Evolutionary conservation across 2,888 invertebrate species (phyloP).

Genomic region (Cosmia trapezina): DNA sequence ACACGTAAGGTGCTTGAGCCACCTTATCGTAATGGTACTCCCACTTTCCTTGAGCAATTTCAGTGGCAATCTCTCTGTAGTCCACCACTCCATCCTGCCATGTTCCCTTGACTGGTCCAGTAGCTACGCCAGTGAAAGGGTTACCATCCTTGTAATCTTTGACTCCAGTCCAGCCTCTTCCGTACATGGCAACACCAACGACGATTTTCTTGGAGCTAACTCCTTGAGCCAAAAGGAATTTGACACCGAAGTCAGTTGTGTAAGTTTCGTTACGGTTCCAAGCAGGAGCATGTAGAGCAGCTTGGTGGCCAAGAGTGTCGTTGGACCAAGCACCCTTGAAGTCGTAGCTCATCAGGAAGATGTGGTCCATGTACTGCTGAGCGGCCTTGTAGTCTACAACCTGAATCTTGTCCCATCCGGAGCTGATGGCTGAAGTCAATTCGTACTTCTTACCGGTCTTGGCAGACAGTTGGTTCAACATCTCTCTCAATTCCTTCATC

Average conservation of each 20-base stretch:
- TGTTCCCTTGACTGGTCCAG: constrained; percentile 86
- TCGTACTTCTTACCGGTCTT: constrained; percentile 86
- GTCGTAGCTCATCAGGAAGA: constrained; percentile 88
- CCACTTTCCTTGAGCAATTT: constrained; percentile 85
- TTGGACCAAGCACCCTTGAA: constrained; percentile 89
- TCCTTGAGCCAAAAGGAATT: constrained; percentile 85
- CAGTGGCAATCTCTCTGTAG: constrained; percentile 86
- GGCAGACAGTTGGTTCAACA: constrained; percentile 84
- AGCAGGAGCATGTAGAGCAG: constrained; percentile 83
- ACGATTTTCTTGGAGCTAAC: constrained; percentile 86
- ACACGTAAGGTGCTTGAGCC: constrained; percentile 88
- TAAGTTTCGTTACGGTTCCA: constrained; percentile 87
- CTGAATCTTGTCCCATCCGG: constrained; percentile 89
- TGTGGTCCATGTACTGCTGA: constrained; percentile 88
- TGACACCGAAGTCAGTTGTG: constrained; percentile 87
- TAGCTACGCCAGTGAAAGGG: constrained; percentile 86
- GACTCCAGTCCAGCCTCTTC: constrained; percentile 88
- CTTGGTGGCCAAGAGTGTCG: constrained; percentile 86
- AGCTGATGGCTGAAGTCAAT: constrained; percentile 87
- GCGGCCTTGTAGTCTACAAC: constrained; percentile 86
- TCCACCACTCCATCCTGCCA: constrained; percentile 89
- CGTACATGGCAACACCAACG: constrained; percentile 88
- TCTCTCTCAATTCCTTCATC: constrained; percentile 86
- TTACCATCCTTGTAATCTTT: constrained; percentile 79
- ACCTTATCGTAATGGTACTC: constrained; percentile 86